phyloP scores from a whole-genome alignment of 2,888 invertebrate species.

The Drosophila siamana region DNA sequence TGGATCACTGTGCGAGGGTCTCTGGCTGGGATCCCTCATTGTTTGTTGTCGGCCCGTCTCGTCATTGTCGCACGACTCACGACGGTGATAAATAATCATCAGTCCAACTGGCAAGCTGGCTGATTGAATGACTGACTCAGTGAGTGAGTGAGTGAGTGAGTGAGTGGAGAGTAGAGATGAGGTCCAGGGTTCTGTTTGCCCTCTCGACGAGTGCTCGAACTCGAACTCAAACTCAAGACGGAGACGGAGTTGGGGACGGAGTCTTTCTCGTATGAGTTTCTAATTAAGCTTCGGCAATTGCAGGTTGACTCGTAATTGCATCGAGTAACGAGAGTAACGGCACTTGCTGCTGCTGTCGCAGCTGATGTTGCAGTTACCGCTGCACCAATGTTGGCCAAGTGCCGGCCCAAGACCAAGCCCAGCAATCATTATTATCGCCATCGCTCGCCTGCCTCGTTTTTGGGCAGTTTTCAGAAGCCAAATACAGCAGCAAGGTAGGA shows the following conservation, averaged over 20 bases:
- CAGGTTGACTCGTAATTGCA: constrained; percentile 74
- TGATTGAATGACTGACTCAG: constrained; percentile 22
- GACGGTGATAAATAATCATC: constrained; percentile 81
- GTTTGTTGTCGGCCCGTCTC: constrained; percentile 42
- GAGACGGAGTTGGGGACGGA: background rate
- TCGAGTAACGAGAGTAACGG: constrained; percentile 75
- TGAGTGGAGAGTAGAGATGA: constrained; percentile 4
- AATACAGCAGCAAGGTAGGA: constrained; percentile 11
- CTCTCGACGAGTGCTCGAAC: constrained; percentile 8
- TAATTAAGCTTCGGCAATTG: constrained; percentile 74
- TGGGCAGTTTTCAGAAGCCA: constrained; percentile 29
- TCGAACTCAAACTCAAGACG: background rate
- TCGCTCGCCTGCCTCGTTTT: constrained; percentile 56
- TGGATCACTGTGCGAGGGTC: constrained; percentile 31
- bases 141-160: constrained; percentile 26
- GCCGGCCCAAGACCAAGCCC: constrained; percentile 28
- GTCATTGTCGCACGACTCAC: constrained; percentile 81
- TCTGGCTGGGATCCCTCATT: constrained; percentile 24
- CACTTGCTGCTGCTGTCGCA: constrained; percentile 56
- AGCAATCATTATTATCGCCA: constrained; percentile 74
- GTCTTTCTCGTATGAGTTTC: constrained; percentile 48
- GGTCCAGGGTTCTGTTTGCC: constrained; percentile 35
- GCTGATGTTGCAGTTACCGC: constrained; percentile 29
- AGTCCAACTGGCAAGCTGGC: constrained; percentile 41
- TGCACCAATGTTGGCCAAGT: constrained; percentile 16